Conservation (phyloP, 2,888 invertebrate species). For the Malacosoma neustria region DNA sequence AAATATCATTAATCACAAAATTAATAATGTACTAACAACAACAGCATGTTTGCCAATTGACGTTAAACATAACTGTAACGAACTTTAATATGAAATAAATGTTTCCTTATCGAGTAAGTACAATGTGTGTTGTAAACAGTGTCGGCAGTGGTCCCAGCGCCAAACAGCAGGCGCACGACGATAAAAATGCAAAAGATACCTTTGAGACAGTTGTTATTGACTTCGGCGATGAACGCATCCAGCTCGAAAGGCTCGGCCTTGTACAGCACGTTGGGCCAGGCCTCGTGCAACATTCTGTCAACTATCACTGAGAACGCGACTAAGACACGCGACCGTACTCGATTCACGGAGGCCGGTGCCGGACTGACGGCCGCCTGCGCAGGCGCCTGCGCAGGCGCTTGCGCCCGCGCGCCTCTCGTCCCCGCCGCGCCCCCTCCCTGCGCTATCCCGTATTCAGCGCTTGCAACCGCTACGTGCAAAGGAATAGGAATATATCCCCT, state of each 20-base stretch:
- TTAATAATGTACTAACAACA: no score
- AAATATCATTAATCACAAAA: no score
- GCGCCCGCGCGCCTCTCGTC: constrained; percentile 19
- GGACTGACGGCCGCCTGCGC: constrained; percentile 17
- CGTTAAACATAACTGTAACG: no score
- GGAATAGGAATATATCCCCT: no score
- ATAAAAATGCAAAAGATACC: no score
- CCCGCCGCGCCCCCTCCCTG: constrained; percentile 8
- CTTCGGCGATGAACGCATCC: constrained; percentile 53
- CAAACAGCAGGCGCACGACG: no score
- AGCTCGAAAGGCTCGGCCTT: constrained; percentile 46
- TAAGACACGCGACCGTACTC: constrained; percentile 17
- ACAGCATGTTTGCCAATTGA: no score
- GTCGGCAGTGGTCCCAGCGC: no score
- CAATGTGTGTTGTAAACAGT: no score
- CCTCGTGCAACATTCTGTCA: constrained; percentile 52
- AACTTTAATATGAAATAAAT: no score
- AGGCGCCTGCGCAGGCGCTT: constrained; percentile 11
- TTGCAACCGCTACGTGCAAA: no score
- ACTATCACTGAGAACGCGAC: not conserved
- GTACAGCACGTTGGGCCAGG: constrained; percentile 41
- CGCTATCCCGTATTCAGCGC: not conserved
- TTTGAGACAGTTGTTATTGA: constrained; percentile 54
- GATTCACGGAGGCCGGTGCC: constrained; percentile 17
- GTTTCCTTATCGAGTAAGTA: no score